Evolutionary conservation across 2,888 invertebrate genomes (phyloP).

Genomic region (Phortica magna): DNA sequence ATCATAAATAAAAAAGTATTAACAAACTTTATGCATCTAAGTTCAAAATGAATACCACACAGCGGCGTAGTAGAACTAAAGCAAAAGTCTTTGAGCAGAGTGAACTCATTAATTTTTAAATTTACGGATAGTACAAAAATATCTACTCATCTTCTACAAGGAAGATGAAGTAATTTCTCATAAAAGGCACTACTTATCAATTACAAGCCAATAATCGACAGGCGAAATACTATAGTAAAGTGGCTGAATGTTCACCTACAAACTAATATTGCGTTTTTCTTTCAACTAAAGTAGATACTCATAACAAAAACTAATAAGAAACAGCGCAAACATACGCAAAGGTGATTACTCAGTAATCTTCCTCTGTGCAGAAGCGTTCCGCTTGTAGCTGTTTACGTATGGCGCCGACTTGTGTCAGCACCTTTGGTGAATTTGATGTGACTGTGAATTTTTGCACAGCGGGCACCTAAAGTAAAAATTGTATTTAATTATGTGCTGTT

Average conservation of each 20-base stretch:
- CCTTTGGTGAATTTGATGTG: conserved; percentile 76
- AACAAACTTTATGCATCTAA: conserved; percentile 56
- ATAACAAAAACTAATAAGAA: conserved; percentile 20
- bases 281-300: neutral
- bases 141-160: too few species aligned
- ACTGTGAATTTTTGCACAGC: conserved; percentile 80
- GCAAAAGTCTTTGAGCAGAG: too few species aligned
- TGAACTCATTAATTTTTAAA: too few species aligned
- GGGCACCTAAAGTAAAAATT: conserved; percentile 79
- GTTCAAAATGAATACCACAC: neutral
- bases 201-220: neutral
- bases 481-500: neutral
- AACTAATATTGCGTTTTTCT: neutral
- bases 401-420: conserved; percentile 84
- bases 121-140: too few species aligned
- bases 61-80: too few species aligned
- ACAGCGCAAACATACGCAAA: neutral
- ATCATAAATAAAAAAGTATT: conserved; percentile 40
- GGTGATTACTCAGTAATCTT: conserved; percentile 50
- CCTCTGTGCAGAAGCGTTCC: conserved; percentile 79
- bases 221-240: neutral
- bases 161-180: too few species aligned
- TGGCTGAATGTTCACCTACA: neutral
- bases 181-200: too few species aligned
- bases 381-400: conserved; percentile 84